Conservation (phyloP, 2,113 vertebrate species). For the Ellobius talpinus region DNA sequence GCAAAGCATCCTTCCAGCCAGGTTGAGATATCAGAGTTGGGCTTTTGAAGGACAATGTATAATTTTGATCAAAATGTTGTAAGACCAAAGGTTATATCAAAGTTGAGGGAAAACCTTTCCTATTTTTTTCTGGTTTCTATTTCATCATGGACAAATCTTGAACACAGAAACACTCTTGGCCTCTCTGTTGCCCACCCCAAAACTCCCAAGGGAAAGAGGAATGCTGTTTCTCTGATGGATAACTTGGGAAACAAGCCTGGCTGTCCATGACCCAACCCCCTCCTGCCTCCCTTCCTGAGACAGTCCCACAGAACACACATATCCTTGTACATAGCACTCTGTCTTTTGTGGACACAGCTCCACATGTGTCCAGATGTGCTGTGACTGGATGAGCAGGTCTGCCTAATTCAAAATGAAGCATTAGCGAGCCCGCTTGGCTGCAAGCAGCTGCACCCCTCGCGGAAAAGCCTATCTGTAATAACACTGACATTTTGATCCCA, state of each 20-base stretch:
- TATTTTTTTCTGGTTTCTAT: background rate
- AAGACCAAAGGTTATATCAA: background rate
- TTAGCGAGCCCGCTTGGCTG: background rate
- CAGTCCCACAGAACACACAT: background rate
- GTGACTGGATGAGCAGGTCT: background rate
- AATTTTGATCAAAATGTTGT: background rate
- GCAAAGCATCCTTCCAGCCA: background rate
- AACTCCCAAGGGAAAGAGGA: background rate
- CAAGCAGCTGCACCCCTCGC: background rate
- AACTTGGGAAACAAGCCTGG: background rate
- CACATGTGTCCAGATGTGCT: background rate
- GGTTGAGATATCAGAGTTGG: background rate
- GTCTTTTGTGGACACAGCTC: background rate
- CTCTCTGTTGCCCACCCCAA: background rate
- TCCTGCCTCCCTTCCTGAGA: background rate
- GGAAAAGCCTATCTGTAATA: slow-evolving; percentile 21
- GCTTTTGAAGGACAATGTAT: background rate
- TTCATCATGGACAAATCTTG: background rate
- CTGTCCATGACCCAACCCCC: background rate
- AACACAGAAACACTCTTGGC: background rate
- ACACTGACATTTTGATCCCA: background rate
- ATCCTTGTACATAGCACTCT: background rate
- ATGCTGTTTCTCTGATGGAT: background rate
- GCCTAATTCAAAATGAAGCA: slow-evolving; percentile 15
- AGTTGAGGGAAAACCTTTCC: background rate